Base-by-base conservation (phyloP, 2,888 invertebrate genomes). In the Holacanthella duospinosa region DNA sequence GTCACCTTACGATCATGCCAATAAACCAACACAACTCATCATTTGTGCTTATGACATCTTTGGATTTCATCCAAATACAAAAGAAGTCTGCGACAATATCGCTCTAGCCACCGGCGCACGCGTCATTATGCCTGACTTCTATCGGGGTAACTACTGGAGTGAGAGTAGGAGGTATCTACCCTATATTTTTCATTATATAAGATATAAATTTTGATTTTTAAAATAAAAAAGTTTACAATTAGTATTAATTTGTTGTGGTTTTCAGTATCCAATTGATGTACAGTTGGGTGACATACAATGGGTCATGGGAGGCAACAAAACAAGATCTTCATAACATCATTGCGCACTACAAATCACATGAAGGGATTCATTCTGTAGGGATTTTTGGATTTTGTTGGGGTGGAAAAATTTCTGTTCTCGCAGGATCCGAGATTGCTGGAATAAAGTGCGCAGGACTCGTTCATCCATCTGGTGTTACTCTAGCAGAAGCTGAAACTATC, bases 41-140 rank as follows among this genome's bases (percentile, higher is more conserved):
- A 64, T 64, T 24, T 67, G 67, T 44, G 67, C 62, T 24, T 70
- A 68, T 55, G 68, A 68, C 59, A 70, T 71, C 57, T 69, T 69
- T 57, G 70, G 68, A 6, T 61, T 59, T 57, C 67, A 68, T 44
- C 61, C 66, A 1, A 65, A 67, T 21, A 68, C 65, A 1, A 64
- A 68, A 58, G 68, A 71, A 54, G 64, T 71, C 28, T 57, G 64
- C 2, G 66, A 69, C 55, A 66, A 65, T 36, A 24, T 71, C 12
- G 66, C 65, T 16, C 6, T 27, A 12, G 62, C 66, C 1, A 43
- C 59, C 21, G 68, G 69, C 16, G 69, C 64, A 60, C 62, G 68
- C 4, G 65, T 71, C 36, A 65, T 62, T 19, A 64, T 71, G 60
- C 71, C 71, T 2, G 71, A 70, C 53, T 71, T 69, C 56, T 70